A percentile compares a stretch with the other conserved stretches of the same genome.
Evolutionary conservation across 2,797 vertebrate species (phyloP).

Genomic region (Sciurus vulgaris): DNA sequence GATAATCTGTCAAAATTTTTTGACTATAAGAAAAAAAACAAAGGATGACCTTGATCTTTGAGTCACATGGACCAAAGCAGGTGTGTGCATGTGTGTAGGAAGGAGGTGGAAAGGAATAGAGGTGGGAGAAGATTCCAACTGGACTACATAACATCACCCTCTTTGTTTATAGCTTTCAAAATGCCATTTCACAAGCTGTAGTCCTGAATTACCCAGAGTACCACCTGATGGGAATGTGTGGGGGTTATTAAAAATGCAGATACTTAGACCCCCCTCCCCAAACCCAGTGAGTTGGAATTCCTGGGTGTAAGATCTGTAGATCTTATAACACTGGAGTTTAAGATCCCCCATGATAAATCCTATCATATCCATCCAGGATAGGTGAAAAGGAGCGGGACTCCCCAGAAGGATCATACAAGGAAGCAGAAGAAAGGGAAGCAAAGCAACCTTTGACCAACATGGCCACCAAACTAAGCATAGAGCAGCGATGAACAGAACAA

Average conservation of each 20-base stretch:
- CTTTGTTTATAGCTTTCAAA: not conserved
- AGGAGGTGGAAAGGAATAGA: not conserved
- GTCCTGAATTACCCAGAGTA: not conserved
- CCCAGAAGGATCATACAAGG: not conserved
- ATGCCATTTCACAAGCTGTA: not conserved
- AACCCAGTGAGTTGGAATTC: not conserved
- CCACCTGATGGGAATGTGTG: too few relatives aligned
- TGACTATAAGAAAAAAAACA: slow-evolving; percentile 23
- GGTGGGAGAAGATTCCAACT: not conserved
- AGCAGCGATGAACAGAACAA: not conserved
- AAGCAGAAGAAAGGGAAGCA: not conserved
- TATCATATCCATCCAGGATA: not conserved
- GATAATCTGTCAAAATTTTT: slow-evolving; percentile 38
- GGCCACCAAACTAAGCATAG: not conserved
- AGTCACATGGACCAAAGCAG: not conserved
- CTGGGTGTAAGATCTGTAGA: not conserved
- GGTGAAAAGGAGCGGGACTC: not conserved
- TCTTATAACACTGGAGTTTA: not conserved
- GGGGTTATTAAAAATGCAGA: not conserved
- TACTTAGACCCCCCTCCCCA: not conserved
- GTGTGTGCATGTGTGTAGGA: not conserved
- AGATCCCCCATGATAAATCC: not conserved
- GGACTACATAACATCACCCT: not conserved
- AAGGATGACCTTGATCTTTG: not conserved
- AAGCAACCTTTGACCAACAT: not conserved